Conservation (phyloP, 2,113 vertebrate genomes). For the Calidris pygmaea region DNA sequence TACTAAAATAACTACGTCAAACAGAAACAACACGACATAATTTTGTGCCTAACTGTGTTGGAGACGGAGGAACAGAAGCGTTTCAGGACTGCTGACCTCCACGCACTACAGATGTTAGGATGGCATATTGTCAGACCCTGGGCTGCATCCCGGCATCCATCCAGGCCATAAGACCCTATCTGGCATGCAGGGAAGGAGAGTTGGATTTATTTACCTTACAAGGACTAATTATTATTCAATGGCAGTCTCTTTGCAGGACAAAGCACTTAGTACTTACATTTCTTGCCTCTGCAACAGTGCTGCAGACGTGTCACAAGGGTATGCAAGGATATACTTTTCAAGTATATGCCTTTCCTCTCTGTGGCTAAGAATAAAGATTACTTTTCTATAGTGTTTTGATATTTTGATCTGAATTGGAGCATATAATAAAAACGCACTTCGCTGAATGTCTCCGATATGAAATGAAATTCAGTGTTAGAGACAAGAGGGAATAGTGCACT, state of each 20-base stretch:
- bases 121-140: not conserved
- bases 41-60: not conserved
- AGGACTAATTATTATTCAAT: constrained; percentile 32
- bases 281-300: not conserved
- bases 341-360: not conserved
- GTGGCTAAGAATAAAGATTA: constrained; percentile 6
- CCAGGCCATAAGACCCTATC: not conserved
- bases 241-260: constrained; percentile 12
- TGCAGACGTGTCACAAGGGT: constrained; percentile 1
- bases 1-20: not conserved
- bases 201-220: not conserved
- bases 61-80: not conserved
- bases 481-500: not conserved
- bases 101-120: not conserved
- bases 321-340: not conserved
- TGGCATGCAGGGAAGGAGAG: not conserved
- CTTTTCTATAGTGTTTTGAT: not conserved
- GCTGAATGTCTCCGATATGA: not conserved
- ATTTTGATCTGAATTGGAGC: not conserved
- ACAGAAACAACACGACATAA: not conserved
- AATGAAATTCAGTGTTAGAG: not conserved
- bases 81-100: not conserved
- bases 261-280: not conserved
- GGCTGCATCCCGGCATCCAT: not conserved
- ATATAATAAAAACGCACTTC: not conserved